These are phyloP conservation scores for Bemisia tabaci DNA, from an alignment of 1,140 invertebrate species.

Conservation along the genomic window DNA sequence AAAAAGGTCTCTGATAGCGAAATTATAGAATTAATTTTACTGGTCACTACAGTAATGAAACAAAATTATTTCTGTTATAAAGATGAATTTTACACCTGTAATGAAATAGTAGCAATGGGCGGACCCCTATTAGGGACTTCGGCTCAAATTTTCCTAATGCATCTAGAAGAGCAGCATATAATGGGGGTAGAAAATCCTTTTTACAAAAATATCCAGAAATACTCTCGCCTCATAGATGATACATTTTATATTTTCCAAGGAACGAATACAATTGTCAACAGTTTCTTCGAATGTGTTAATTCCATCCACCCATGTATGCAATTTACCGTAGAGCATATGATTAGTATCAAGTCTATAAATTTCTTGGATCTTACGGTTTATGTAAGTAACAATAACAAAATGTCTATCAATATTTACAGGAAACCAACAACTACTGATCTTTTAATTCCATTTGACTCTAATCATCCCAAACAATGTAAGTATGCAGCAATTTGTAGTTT, in stretches of 20 bases:
- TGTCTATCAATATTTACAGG: not conserved
- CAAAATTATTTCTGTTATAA: not conserved
- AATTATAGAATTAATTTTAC: not conserved
- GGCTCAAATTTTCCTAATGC: not conserved
- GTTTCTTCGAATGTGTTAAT: not conserved
- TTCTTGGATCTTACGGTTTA: not conserved
- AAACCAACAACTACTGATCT: not conserved
- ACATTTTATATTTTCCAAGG: not conserved
- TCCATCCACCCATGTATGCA: not conserved
- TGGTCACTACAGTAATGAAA: not conserved
- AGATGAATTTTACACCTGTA: not conserved
- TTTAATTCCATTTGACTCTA: not conserved
- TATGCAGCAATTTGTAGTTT: not conserved
- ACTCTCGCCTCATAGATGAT: not conserved
- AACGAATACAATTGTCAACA: not conserved
- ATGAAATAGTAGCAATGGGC: not conserved
- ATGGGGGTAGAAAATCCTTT: not conserved
- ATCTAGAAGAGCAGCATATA: not conserved
- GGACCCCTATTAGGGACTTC: not conserved
- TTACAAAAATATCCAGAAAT: not conserved
- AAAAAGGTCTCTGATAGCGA: not conserved
- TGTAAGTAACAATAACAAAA: not conserved
- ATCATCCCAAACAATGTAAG: not conserved
- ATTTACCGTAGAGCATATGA: not conserved
- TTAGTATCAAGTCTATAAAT: not conserved